Base-by-base conservation (phyloP, 2,113 vertebrate species). In the Limnothrissa miodon region DNA sequence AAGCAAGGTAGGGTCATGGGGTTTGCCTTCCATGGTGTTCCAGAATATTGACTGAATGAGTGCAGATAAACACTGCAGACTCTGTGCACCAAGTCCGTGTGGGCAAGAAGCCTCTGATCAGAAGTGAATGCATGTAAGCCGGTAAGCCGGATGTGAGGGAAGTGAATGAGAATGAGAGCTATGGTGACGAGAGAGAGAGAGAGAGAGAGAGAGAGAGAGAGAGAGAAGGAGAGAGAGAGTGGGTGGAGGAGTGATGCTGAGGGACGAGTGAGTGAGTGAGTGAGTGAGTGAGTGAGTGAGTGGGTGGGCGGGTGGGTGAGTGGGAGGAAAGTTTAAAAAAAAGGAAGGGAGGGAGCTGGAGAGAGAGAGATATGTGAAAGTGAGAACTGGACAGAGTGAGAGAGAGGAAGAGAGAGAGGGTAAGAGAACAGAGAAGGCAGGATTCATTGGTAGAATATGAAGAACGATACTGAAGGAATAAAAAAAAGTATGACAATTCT, bases 81-180 rank as follows among this genome's bases (percentile, higher is more conserved):
- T 23, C 19, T 23, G 21, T 56, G 21, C 5, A 56, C 5, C 6
- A 6, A 6, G 51, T 51, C 48, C 1, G 48, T 56, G 51, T 56
- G 19, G 21, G 21, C 5, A 56, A 56, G 21, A 53, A 56, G 5
- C 10, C 15, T 11, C 4, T 5, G 21, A 56, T 56, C 21, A 23
- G 51, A 56, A 56, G 19, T 56, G 51, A 56, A 56, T 56, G 21
- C 51, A 56, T 56, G 51, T 56, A 56, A 7, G 23, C 21, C 23
- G 51, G 51, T 21, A 23, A 56, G 51, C 51, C 19, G 51, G 19
- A 56, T 56, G 51, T 56, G 51, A 78, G 91, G 93, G 44, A 36
- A 7, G 6, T 17, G 46, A 17, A 36, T 44, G 39, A 25, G 62
- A 42, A 42, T 42, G 42, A 42, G 42, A 42, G 42, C 42, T 42